Conservation (phyloP, 2,888 invertebrate species). For the Pachymerium ferrugineum region DNA sequence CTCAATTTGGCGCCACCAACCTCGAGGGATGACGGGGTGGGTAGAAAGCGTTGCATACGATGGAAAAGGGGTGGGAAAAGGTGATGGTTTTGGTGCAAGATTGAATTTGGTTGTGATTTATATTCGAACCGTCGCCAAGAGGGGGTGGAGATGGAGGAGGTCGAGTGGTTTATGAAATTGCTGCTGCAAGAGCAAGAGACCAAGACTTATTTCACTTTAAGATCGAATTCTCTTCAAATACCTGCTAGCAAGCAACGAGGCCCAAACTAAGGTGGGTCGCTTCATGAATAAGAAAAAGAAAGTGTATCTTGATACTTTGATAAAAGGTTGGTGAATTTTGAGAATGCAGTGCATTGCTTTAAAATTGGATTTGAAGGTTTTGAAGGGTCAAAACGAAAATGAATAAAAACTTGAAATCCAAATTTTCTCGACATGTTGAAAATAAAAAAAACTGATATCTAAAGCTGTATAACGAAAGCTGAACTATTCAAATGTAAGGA, state of each 20-base stretch:
- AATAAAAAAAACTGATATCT: too few species aligned
- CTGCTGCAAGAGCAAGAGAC: background rate
- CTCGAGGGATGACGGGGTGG: conserved; percentile 4
- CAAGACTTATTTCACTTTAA: conserved; percentile 19
- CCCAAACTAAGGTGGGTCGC: background rate
- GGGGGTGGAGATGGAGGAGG: background rate
- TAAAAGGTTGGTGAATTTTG: conserved; percentile 10
- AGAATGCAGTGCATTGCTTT: background rate
- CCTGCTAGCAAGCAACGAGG: conserved; percentile 6
- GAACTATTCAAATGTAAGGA: background rate
- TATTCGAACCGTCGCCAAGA: conserved; percentile 27
- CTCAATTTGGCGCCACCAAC: conserved; percentile 24
- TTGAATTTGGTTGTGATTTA: conserved; percentile 23
- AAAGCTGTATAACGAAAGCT: too few species aligned
- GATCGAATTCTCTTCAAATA: conserved; percentile 17
- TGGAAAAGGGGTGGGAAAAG: conserved; percentile 1
- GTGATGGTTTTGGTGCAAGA: conserved; percentile 17
- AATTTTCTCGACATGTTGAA: too few species aligned
- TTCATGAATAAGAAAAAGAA: background rate
- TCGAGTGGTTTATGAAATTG: conserved; percentile 24
- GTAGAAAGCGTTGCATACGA: conserved; percentile 11
- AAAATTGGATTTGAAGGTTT: background rate
- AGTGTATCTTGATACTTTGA: background rate
- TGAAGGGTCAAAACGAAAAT: too few species aligned
- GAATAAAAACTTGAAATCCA: too few species aligned